These are phyloP conservation scores for Noctua fimbriata DNA, from an alignment of 2,888 invertebrate genomes.

Conservation along the genomic window DNA sequence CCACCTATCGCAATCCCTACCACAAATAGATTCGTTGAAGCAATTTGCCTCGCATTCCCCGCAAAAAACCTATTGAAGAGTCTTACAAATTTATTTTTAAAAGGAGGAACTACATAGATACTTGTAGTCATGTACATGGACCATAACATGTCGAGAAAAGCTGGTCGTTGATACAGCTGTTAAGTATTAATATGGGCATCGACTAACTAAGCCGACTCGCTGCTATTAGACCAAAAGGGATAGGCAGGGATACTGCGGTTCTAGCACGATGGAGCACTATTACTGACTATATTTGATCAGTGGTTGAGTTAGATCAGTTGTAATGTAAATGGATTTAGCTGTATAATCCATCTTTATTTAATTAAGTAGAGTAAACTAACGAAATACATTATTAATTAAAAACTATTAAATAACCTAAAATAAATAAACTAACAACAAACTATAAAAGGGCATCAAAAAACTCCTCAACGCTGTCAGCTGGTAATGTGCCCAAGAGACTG, in stretches of 20 bases:
- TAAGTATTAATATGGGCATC: slow-evolving; percentile 60
- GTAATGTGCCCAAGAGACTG: no score
- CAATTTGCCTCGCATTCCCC: slow-evolving; percentile 29
- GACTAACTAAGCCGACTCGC: slow-evolving; percentile 54
- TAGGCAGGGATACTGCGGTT: slow-evolving; percentile 32
- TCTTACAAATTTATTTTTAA: slow-evolving; percentile 34
- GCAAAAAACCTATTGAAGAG: slow-evolving; percentile 38
- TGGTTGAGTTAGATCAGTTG: background rate
- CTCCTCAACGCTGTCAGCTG: no score
- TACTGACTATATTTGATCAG: slow-evolving; percentile 39
- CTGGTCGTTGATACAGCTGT: slow-evolving; percentile 60
- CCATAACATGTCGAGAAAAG: slow-evolving; percentile 45
- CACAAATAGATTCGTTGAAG: slow-evolving; percentile 14
- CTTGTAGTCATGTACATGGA: slow-evolving; percentile 1
- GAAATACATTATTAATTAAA: no score
- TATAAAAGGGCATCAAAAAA: no score
- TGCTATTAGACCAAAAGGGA: slow-evolving; percentile 57
- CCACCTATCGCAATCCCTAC: background rate
- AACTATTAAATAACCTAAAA: no score
- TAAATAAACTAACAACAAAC: no score
- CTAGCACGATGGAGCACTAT: slow-evolving; percentile 33
- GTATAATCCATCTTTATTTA: no score
- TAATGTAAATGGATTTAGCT: background rate
- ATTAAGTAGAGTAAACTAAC: no score
- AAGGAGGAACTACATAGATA: slow-evolving; percentile 28